These are phyloP conservation scores for Trilocha varians DNA, from an alignment of 2,888 invertebrate genomes.

Conservation along the genomic window DNA sequence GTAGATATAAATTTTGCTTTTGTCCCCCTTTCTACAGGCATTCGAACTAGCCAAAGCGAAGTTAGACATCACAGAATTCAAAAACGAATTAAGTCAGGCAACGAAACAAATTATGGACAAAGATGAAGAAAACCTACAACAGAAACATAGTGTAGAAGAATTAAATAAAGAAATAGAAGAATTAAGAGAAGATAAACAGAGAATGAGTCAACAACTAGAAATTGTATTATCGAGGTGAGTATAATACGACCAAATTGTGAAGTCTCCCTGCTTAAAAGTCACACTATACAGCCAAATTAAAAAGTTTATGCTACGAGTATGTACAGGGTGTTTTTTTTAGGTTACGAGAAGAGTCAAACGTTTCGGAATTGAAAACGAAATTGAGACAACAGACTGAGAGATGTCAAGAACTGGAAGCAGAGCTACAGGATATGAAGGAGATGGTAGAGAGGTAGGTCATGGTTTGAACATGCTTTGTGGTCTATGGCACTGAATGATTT, in stretches of 20 bases:
- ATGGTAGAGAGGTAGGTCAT: constrained; percentile 50
- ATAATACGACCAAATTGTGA: too few relatives aligned
- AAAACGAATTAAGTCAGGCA: constrained; percentile 64
- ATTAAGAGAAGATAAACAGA: constrained; percentile 30
- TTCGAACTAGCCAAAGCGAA: constrained; percentile 66
- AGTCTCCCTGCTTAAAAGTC: too few relatives aligned
- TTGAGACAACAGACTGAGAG: constrained; percentile 52
- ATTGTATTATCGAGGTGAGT: constrained; percentile 32
- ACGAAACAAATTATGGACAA: constrained; percentile 45
- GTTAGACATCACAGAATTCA: constrained; percentile 61
- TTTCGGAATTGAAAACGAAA: constrained; percentile 57
- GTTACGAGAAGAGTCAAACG: constrained; percentile 50
- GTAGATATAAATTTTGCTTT: not conserved
- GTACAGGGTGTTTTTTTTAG: constrained; percentile 22
- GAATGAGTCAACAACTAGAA: constrained; percentile 32
- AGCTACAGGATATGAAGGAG: constrained; percentile 58
- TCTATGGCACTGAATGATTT: not conserved
- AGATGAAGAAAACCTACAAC: constrained; percentile 37
- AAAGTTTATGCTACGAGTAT: not conserved
- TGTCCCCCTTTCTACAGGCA: constrained; percentile 30
- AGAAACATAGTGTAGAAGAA: constrained; percentile 25
- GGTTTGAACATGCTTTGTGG: not conserved
- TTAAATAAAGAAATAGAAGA: constrained; percentile 29
- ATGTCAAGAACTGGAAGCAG: constrained; percentile 58
- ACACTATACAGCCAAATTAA: not conserved